phyloP scores from a whole-genome alignment of 2,888 invertebrate genomes.

The Morinoia aosen region DNA sequence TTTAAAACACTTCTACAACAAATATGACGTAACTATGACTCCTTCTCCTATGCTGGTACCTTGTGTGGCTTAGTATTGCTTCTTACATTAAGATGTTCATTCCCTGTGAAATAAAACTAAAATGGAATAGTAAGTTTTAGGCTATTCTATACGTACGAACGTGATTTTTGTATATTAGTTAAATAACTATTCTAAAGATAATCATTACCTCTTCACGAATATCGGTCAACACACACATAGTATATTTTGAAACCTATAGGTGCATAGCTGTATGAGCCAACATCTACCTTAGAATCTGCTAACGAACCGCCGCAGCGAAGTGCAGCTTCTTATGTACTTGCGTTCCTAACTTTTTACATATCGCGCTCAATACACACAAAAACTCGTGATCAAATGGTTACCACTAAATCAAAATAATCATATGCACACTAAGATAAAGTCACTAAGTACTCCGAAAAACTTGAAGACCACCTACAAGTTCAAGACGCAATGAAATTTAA shows the following conservation, averaged over 20 bases:
- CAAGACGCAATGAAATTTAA: not conserved
- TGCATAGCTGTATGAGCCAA: constrained; percentile 1
- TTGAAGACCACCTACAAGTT: not conserved
- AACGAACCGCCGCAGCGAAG: not conserved
- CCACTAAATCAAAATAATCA: not conserved
- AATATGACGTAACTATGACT: too few species aligned
- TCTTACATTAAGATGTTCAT: too few species aligned
- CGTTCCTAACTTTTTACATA: not conserved
- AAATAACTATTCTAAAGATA: too few species aligned
- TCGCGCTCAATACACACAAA: not conserved
- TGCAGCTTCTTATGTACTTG: not conserved
- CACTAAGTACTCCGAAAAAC: not conserved
- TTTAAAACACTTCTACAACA: too few species aligned
- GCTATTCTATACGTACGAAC: too few species aligned
- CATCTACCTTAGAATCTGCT: not conserved
- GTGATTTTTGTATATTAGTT: not conserved
- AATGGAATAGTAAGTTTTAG: too few species aligned
- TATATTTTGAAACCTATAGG: not conserved
- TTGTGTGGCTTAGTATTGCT: too few species aligned
- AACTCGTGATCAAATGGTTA: not conserved
- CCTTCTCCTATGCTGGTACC: too few species aligned
- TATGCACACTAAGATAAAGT: not conserved
- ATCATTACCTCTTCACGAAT: too few species aligned
- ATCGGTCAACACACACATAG: not conserved
- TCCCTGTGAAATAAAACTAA: too few species aligned